Conservation (phyloP, 1,140 invertebrate species). For the Zaprionus gabonicus region DNA sequence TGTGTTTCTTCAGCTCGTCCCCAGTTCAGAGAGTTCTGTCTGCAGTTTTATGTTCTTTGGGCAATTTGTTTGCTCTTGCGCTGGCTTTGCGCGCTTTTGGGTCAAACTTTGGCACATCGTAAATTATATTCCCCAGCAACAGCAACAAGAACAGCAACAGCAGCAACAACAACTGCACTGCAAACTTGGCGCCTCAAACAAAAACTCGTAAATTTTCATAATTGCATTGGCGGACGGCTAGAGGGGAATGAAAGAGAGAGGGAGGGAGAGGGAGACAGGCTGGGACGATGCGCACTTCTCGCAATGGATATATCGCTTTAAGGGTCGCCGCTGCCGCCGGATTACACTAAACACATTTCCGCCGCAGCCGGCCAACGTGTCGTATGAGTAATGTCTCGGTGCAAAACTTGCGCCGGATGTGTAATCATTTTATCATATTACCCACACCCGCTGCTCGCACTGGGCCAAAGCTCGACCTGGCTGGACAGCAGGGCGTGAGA, state of each 20-base stretch:
- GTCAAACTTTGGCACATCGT: conserved; percentile 70
- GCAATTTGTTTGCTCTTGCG: conserved; percentile 39
- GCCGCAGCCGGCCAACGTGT: conserved; percentile 65
- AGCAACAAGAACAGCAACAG: conserved; percentile 43
- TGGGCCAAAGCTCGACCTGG: conserved; percentile 1
- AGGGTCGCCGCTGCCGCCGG: conserved; percentile 53
- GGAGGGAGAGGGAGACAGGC: not conserved
- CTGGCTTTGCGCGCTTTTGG: conserved; percentile 23
- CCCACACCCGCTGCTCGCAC: conserved; percentile 29
- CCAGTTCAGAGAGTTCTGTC: not conserved
- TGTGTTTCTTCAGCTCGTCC: not conserved
- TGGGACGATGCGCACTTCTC: conserved; percentile 36
- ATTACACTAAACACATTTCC: conserved; percentile 79
- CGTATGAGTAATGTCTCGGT: conserved; percentile 81
- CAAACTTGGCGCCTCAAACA: conserved; percentile 48
- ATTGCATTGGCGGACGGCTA: conserved; percentile 56
- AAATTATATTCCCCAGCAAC: conserved; percentile 61
- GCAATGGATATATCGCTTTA: conserved; percentile 43
- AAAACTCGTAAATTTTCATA: conserved; percentile 81
- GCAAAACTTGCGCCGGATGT: conserved; percentile 77
- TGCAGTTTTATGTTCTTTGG: conserved; percentile 38
- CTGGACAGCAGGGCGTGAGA: not conserved
- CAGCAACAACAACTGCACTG: conserved; percentile 29
- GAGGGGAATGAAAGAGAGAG: not conserved
- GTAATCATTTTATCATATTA: conserved; percentile 83